A percentile compares a stretch with the other conserved stretches of the same genome.
Evolutionary conservation across 2,888 invertebrate genomes (phyloP).

Genomic region (Synergus japonicus): DNA sequence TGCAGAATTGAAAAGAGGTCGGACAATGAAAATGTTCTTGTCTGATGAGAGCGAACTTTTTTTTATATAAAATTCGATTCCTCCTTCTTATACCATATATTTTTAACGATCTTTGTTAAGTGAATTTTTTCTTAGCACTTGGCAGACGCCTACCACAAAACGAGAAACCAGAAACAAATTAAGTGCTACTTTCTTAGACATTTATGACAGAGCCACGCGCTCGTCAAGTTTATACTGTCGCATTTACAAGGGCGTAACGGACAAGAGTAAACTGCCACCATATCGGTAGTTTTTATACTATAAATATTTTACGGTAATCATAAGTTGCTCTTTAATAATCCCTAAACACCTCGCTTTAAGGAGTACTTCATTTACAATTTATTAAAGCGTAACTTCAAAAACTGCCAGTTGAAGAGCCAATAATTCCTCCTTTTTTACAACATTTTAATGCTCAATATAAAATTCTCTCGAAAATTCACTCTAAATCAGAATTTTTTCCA

Average conservation of each 20-base stretch:
- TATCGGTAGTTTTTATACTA: slow-evolving; percentile 30
- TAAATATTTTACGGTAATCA: slow-evolving; percentile 29
- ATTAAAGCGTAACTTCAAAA: neutral
- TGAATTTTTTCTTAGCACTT: slow-evolving; percentile 8
- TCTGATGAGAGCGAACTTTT: neutral
- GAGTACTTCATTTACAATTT: neutral
- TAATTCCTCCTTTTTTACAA: neutral
- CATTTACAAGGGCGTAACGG: slow-evolving; percentile 34
- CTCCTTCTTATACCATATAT: neutral
- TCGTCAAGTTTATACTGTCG: slow-evolving; percentile 39
- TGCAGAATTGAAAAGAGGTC: neutral
- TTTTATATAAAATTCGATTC: neutral
- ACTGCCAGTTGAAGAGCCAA: neutral
- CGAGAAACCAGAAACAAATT: slow-evolving; percentile 37
- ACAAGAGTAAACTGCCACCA: slow-evolving; percentile 40
- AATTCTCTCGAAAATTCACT: too few species aligned
- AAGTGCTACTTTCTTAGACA: slow-evolving; percentile 41
- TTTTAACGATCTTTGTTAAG: neutral
- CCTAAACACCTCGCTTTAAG: slow-evolving; percentile 6
- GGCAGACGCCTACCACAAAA: slow-evolving; percentile 32
- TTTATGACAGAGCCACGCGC: slow-evolving; percentile 42
- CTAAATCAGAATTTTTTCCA: neutral
- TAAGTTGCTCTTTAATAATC: slow-evolving; percentile 30
- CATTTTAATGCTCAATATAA: too few species aligned
- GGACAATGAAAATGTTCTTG: neutral